phyloP scores from a whole-genome alignment of 35 echinoderm and acorn worm genomes.

The Diadema setosum region DNA sequence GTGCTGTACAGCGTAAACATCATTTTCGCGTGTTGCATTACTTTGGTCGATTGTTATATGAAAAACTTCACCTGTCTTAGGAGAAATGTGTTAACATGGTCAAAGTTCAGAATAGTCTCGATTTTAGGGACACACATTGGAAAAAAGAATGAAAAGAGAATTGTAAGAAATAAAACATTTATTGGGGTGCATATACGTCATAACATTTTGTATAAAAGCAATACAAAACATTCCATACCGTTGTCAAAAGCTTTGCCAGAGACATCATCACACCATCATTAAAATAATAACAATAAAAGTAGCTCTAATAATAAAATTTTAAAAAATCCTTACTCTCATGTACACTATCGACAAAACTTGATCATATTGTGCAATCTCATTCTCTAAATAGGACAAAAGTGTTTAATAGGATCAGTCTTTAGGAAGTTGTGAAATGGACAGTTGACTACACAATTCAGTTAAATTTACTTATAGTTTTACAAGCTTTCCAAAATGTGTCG shows the following conservation, averaged over 20 bases:
- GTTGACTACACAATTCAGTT: background rate
- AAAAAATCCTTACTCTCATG: background rate
- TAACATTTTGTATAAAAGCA: slow-evolving; percentile 7
- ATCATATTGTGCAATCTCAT: background rate
- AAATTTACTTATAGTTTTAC: background rate
- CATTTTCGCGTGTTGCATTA: too few relatives aligned
- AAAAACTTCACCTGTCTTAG: too few relatives aligned
- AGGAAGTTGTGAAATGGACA: background rate
- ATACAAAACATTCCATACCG: slow-evolving; percentile 3
- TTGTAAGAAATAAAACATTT: slow-evolving; percentile 21
- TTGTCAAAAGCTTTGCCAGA: background rate
- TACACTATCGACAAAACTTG: background rate
- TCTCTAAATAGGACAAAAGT: background rate
- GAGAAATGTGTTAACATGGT: too few relatives aligned
- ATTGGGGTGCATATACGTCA: background rate
- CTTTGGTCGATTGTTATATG: too few relatives aligned
- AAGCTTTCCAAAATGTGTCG: background rate
- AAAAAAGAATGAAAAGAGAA: too few relatives aligned
- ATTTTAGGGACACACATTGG: too few relatives aligned
- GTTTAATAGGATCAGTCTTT: background rate
- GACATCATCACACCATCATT: background rate
- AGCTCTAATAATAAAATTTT: background rate
- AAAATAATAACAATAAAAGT: background rate
- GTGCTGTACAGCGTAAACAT: too few relatives aligned
- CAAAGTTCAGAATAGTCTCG: too few relatives aligned